These are phyloP conservation scores for Sinelater perroti DNA, from an alignment of 2,888 invertebrate species.

Conservation along the genomic window DNA sequence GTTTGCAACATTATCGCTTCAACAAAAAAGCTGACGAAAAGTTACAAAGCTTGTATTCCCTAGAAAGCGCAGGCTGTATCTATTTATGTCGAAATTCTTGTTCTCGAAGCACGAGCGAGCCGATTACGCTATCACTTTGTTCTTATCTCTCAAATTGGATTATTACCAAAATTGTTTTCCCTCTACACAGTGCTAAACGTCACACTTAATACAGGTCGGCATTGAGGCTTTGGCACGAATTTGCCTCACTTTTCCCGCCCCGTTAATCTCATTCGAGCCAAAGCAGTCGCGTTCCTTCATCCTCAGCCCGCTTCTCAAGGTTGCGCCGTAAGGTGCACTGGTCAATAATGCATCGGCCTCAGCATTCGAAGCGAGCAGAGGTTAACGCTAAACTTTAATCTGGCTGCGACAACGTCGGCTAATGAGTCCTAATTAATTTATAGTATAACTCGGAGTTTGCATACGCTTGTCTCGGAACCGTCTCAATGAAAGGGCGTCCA, in stretches of 20 bases:
- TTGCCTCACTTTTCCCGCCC: too few relatives aligned
- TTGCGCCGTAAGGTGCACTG: slow-evolving; percentile 2
- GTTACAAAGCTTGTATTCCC: neutral
- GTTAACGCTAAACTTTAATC: slow-evolving; percentile 17
- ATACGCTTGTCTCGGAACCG: slow-evolving; percentile 11
- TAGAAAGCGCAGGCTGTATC: too few relatives aligned
- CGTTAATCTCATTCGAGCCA: too few relatives aligned
- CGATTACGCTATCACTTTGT: neutral
- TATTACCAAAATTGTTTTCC: slow-evolving; percentile 7
- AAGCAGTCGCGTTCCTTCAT: too few relatives aligned
- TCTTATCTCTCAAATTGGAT: slow-evolving; percentile 7
- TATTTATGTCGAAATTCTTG: neutral
- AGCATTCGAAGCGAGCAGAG: neutral
- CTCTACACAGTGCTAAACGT: slow-evolving; percentile 1
- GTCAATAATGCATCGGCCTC: slow-evolving; percentile 10
- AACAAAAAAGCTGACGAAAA: neutral
- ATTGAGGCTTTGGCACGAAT: slow-evolving; percentile 1
- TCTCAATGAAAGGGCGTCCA: slow-evolving; percentile 15
- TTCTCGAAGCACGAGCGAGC: neutral
- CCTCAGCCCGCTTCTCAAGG: too few relatives aligned
- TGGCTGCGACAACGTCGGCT: slow-evolving; percentile 19
- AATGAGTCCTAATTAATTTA: slow-evolving; percentile 28
- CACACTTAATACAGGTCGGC: slow-evolving; percentile 3
- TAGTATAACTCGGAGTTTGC: slow-evolving; percentile 23
- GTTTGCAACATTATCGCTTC: too few relatives aligned